These are phyloP conservation scores for Limnothrissa miodon DNA, from an alignment of 2,113 vertebrate genomes.

Conservation along the genomic window DNA sequence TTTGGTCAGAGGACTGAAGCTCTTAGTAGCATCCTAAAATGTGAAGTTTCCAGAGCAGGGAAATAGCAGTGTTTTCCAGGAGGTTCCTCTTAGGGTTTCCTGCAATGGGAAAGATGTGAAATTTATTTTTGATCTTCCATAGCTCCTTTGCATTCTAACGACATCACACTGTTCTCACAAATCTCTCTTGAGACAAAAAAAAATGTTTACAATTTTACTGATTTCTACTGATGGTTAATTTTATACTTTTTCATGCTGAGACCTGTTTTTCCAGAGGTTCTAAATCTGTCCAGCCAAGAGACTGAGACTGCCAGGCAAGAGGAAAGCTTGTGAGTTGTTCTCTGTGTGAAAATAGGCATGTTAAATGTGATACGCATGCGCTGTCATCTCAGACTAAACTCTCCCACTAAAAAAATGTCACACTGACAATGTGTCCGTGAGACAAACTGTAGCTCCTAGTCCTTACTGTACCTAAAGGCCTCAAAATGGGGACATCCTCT, in stretches of 20 bases:
- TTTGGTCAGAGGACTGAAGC: not conserved
- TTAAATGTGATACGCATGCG: conserved; percentile 6
- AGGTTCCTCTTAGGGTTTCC: conserved; percentile 37
- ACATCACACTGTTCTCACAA: conserved; percentile 23
- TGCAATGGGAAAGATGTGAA: conserved; percentile 60
- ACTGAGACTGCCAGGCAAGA: not conserved
- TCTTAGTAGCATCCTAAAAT: not conserved
- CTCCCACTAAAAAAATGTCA: not conserved
- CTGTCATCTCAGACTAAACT: not conserved
- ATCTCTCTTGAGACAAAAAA: conserved; percentile 18
- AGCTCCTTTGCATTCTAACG: not conserved
- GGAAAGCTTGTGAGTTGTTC: not conserved
- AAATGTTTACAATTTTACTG: conserved; percentile 47
- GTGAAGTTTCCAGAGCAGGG: conserved; percentile 18
- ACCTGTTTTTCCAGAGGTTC: conserved; percentile 1
- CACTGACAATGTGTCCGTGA: not conserved
- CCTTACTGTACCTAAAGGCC: not conserved
- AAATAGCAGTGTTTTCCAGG: conserved; percentile 65
- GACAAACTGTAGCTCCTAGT: not conserved
- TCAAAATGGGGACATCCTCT: not conserved
- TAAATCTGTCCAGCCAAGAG: conserved; percentile 4
- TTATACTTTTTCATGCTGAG: conserved; percentile 42
- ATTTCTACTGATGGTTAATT: conserved; percentile 44
- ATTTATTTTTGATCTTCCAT: conserved; percentile 52
- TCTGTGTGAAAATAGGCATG: conserved; percentile 13